A percentile compares a stretch with the other conserved stretches of the same genome.
Conservation (phyloP, 2,888 invertebrate genomes). For the Sclerodermus sp. region DNA sequence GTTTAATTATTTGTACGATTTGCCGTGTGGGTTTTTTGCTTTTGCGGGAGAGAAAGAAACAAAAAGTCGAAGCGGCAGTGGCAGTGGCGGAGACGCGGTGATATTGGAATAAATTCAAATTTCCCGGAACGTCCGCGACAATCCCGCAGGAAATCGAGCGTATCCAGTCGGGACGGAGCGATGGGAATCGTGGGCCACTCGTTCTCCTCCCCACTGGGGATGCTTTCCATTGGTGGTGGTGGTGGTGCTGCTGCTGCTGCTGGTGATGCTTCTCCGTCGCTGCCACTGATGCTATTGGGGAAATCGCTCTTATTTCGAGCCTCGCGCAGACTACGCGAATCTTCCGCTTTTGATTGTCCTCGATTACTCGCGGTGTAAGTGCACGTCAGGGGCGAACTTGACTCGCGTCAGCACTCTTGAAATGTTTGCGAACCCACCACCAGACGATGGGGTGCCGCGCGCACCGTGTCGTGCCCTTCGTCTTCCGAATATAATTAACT, state of each 20-base stretch:
- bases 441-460: neutral
- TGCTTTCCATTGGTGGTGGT: no score
- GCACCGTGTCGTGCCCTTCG: slow-evolving; percentile 2
- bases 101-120: slow-evolving; percentile 4
- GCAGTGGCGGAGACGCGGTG: no score
- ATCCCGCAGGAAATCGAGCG: slow-evolving; percentile 18
- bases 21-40: no score
- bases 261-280: no score
- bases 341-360: slow-evolving; percentile 21
- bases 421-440: slow-evolving; percentile 11
- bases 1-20: no score
- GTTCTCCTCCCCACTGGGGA: neutral
- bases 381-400: slow-evolving; percentile 7
- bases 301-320: neutral
- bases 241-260: no score
- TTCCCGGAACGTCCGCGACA: neutral
- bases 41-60: no score
- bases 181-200: slow-evolving; percentile 1
- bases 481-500: neutral
- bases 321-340: slow-evolving; percentile 9
- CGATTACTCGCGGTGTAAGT: slow-evolving; percentile 17
- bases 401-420: slow-evolving; percentile 20
- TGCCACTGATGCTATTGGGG: slow-evolving; percentile 20
- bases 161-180: slow-evolving; percentile 6
- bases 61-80: no score